phyloP scores from a whole-genome alignment of 2,888 invertebrate species.

The Folsomia candida region DNA sequence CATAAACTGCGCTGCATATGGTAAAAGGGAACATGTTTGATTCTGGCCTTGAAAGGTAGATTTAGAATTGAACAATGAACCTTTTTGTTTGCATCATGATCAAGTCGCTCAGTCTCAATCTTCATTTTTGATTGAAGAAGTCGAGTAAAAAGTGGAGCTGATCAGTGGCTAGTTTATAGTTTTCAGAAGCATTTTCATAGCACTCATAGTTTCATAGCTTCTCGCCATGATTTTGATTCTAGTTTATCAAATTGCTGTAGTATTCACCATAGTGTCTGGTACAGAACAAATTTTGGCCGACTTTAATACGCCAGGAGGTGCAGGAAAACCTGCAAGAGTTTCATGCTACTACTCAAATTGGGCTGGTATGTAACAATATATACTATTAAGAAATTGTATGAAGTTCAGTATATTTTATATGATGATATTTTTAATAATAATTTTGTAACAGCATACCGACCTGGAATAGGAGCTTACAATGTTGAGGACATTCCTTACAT shows the following conservation, averaged over 20 bases:
- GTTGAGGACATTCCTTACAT: conserved; percentile 79
- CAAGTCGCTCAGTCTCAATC: conserved; percentile 10
- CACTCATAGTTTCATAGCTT: too few species aligned
- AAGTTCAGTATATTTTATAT: neutral
- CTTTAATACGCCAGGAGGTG: conserved; percentile 39
- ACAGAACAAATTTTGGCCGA: conserved; percentile 16
- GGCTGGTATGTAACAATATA: conserved; percentile 58
- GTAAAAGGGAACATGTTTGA: neutral
- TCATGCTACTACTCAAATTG: conserved; percentile 72
- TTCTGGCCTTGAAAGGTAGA: conserved; percentile 11
- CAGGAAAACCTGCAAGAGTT: conserved; percentile 41
- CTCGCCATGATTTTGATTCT: too few species aligned
- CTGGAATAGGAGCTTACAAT: conserved; percentile 76
- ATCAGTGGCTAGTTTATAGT: too few species aligned
- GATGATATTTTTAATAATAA: neutral
- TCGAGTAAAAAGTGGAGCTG: too few species aligned
- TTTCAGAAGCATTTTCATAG: too few species aligned
- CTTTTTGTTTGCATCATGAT: neutral
- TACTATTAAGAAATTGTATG: neutral
- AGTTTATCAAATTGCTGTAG: too few species aligned
- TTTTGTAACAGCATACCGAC: conserved; percentile 73
- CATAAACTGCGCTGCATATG: neutral
- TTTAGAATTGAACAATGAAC: conserved; percentile 7
- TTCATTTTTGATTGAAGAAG: neutral
- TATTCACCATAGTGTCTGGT: too few species aligned